Evolutionary conservation across 2,113 vertebrate genomes (phyloP).

Genomic region (Corythaixoides concolor): DNA sequence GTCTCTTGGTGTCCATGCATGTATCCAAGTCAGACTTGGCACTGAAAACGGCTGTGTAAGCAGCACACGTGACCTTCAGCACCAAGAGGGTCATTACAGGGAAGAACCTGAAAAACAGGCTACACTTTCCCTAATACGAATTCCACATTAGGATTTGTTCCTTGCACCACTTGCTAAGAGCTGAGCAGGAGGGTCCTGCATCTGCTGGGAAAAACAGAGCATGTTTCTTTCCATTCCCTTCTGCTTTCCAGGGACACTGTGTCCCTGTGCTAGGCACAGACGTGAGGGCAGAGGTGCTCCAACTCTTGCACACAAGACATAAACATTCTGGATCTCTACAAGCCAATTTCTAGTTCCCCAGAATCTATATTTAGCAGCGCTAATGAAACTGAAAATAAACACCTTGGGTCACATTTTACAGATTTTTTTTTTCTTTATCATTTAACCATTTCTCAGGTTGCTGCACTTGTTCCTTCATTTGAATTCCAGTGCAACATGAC

Average conservation of each 20-base stretch:
- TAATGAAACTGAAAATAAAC: not conserved
- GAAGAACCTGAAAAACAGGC: not conserved
- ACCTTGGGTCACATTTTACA: not conserved
- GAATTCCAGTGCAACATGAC: not conserved
- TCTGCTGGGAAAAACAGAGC: not conserved
- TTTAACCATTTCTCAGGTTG: not conserved
- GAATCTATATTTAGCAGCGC: not conserved
- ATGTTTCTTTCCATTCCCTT: not conserved
- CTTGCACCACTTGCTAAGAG: not conserved
- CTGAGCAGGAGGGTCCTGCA: not conserved
- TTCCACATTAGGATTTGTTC: not conserved
- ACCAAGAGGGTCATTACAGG: not conserved
- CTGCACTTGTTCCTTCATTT: not conserved
- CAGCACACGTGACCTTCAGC: fast-evolving
- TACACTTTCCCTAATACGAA: not conserved
- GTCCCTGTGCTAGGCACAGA: not conserved
- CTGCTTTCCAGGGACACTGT: not conserved
- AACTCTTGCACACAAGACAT: not conserved
- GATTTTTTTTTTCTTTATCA: not conserved
- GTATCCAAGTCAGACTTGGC: not conserved
- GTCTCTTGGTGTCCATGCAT: not conserved
- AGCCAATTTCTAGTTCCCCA: not conserved
- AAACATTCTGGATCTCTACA: not conserved
- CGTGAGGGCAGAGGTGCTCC: not conserved
- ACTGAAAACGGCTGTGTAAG: not conserved